Evolutionary conservation across 2,113 vertebrate species (phyloP).

Genomic region (Cynopterus brachyotis): DNA sequence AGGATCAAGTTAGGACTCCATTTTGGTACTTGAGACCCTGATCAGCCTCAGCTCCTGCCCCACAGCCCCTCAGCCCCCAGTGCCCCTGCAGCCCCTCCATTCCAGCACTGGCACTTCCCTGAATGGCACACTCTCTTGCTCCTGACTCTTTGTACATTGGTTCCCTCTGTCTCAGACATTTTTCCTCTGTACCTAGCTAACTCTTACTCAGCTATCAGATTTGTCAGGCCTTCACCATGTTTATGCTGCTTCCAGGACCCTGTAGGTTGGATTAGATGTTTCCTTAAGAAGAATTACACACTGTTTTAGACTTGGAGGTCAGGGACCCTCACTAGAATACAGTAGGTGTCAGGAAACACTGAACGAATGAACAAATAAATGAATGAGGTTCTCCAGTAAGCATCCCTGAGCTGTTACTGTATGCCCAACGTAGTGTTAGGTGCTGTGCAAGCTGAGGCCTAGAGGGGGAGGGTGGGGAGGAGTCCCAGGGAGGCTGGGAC

Average conservation of each 20-base stretch:
- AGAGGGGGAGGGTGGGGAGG: background rate
- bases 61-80: too few species aligned
- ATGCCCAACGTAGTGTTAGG: background rate
- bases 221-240: background rate
- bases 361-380: background rate
- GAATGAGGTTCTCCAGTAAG: background rate
- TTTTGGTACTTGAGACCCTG: background rate
- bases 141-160: background rate
- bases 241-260: background rate
- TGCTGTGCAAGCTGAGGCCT: background rate
- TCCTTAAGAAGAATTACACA: background rate
- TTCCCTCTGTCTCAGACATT: background rate
- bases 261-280: background rate
- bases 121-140: background rate
- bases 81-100: background rate
- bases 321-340: background rate
- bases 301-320: background rate
- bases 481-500: background rate
- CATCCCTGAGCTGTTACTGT: background rate
- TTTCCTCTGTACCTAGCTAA: background rate
- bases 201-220: background rate
- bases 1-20: background rate
- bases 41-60: background rate
- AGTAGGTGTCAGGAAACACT: background rate
- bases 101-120: background rate